Evolutionary conservation across 2,797 vertebrate genomes (phyloP).

Genomic region (Peromyscus melanophrys): DNA sequence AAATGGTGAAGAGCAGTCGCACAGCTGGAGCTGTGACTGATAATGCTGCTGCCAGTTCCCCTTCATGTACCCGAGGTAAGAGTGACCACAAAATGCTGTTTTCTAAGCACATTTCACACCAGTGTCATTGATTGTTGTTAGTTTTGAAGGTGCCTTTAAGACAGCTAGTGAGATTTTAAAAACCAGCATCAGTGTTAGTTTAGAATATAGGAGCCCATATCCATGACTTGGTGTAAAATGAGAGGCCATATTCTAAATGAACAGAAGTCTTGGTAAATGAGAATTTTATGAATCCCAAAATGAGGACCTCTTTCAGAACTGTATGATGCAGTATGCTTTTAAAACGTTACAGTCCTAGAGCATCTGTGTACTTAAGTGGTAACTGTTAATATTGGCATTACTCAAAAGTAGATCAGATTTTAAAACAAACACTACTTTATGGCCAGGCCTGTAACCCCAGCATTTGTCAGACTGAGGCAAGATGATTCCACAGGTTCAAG

Average conservation of each 20-base stretch:
- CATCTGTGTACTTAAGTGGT: not conserved
- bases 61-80: conserved; percentile 85
- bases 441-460: not conserved
- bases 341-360: not conserved
- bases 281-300: conserved; percentile 38
- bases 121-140: conserved; percentile 50
- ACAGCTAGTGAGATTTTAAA: not conserved
- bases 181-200: not conserved
- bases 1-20: conserved; percentile 69
- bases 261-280: not conserved
- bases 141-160: conserved; percentile 43
- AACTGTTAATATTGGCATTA: not conserved
- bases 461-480: not conserved
- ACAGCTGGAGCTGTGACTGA: conserved; percentile 60
- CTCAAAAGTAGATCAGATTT: conserved; percentile 20
- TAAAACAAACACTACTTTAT: not conserved
- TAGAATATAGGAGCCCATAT: not conserved
- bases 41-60: conserved; percentile 56
- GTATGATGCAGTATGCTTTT: not conserved
- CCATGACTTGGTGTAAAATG: not conserved
- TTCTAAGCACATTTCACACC: conserved; percentile 28
- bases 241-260: not conserved
- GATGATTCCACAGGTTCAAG: not conserved
- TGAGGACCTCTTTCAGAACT: not conserved
- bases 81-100: not conserved